These are phyloP conservation scores for Linyphia triangularis DNA, from an alignment of 2,888 invertebrate species.

Conservation along the genomic window DNA sequence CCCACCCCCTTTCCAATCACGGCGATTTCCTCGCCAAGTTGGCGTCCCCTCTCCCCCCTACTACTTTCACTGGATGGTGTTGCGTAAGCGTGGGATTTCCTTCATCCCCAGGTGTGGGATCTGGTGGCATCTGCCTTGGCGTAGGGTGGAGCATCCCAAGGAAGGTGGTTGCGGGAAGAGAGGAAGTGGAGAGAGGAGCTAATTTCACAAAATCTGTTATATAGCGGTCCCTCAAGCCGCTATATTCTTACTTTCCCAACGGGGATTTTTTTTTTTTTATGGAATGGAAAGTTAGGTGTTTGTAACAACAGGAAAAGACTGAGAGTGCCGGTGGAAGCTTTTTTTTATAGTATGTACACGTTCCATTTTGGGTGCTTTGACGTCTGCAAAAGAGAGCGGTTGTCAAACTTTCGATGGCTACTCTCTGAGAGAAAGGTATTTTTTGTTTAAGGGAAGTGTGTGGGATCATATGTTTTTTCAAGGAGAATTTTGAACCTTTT, in stretches of 20 bases:
- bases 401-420: slow-evolving; percentile 37
- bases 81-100: slow-evolving; percentile 74
- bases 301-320: slow-evolving; percentile 72
- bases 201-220: slow-evolving; percentile 68
- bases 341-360: slow-evolving; percentile 26
- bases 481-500: no score
- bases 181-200: slow-evolving; percentile 61
- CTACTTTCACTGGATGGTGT: slow-evolving; percentile 63
- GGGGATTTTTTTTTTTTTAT: slow-evolving; percentile 57
- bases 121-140: slow-evolving; percentile 47
- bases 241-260: slow-evolving; percentile 48
- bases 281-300: slow-evolving; percentile 74
- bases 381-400: slow-evolving; percentile 44
- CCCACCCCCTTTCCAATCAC: no score
- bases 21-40: slow-evolving; percentile 1
- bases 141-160: slow-evolving; percentile 48
- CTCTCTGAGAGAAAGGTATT: not conserved
- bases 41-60: not conserved
- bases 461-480: no score
- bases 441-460: no score
- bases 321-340: slow-evolving; percentile 37
- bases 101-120: slow-evolving; percentile 49
- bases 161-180: slow-evolving; percentile 73
- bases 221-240: slow-evolving; percentile 45
- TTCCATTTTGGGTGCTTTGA: slow-evolving; percentile 63